phyloP scores from a whole-genome alignment of 2,113 vertebrate genomes.

The Monopterus albus region DNA sequence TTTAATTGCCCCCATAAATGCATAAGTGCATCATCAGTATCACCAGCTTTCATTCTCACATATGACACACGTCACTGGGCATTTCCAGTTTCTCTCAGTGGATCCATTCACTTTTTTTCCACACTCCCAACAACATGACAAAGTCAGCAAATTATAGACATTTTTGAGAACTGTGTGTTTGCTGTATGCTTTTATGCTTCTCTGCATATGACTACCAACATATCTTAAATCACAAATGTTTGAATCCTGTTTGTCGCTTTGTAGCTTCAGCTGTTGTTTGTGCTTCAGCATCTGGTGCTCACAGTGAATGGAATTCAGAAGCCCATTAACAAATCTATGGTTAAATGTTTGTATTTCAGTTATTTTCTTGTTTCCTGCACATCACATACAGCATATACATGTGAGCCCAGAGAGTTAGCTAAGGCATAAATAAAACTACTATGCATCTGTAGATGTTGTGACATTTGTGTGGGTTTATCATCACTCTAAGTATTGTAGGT shows the following conservation, averaged over 20 bases:
- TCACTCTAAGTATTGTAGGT: not conserved
- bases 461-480: not conserved
- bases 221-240: conserved; percentile 27
- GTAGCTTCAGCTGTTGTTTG: conserved; percentile 48
- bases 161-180: not conserved
- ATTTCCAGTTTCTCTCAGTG: not conserved
- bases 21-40: not conserved
- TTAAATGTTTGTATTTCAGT: conserved; percentile 14
- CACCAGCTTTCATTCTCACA: not conserved
- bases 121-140: conserved; percentile 24
- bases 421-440: not conserved
- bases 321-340: conserved; percentile 6
- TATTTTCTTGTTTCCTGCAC: not conserved
- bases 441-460: not conserved
- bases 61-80: not conserved
- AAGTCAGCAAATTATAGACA: conserved; percentile 19
- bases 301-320: conserved; percentile 6
- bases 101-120: conserved; percentile 17
- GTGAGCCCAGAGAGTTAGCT: not conserved
- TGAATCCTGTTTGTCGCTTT: conserved; percentile 4
- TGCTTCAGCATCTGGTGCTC: conserved; percentile 26
- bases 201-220: conserved; percentile 3
- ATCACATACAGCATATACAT: not conserved
- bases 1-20: conserved; percentile 17
- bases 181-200: conserved; percentile 10